phyloP scores from a whole-genome alignment of 2,797 vertebrate species.

The Etheostoma perlongum region DNA sequence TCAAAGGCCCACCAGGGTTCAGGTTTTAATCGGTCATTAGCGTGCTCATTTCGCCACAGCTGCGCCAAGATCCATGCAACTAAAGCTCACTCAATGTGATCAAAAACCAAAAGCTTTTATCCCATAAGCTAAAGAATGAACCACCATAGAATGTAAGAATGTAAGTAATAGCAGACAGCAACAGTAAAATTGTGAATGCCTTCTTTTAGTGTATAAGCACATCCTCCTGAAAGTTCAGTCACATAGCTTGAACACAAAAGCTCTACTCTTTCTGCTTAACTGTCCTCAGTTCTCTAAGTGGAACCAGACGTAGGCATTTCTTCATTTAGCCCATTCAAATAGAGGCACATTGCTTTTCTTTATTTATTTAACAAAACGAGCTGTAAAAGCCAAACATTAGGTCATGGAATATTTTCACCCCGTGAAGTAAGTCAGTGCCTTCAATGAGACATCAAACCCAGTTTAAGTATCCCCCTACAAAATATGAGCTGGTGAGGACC shows the following conservation, averaged over 20 bases:
- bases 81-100: slow-evolving; percentile 51
- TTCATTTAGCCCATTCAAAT: slow-evolving; percentile 77
- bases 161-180: slow-evolving; percentile 54
- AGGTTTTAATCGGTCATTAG: slow-evolving; percentile 79
- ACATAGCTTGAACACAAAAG: slow-evolving; percentile 76
- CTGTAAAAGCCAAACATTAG: slow-evolving; percentile 86
- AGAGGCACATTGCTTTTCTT: slow-evolving; percentile 75
- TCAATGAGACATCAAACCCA: slow-evolving; percentile 82
- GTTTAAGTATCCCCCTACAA: slow-evolving; percentile 77
- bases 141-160: slow-evolving; percentile 32
- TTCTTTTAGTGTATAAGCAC: slow-evolving; percentile 53
- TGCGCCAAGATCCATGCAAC: slow-evolving; percentile 56
- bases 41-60: slow-evolving; percentile 68
- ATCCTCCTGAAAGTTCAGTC: slow-evolving; percentile 64
- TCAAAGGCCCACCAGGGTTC: slow-evolving; percentile 71
- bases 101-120: slow-evolving; percentile 50
- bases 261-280: slow-evolving; percentile 78
- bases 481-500: slow-evolving; percentile 81
- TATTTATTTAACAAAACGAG: slow-evolving; percentile 87
- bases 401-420: slow-evolving; percentile 86
- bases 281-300: slow-evolving; percentile 80
- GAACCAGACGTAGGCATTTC: slow-evolving; percentile 83
- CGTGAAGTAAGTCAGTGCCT: slow-evolving; percentile 79
- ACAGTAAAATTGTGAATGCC: slow-evolving; percentile 57
- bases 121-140: slow-evolving; percentile 34